Evolutionary conservation across 2,888 invertebrate species (phyloP), one percentile per base, ranked within the genome.

Genomic region (Andrena trimmerana): DNA sequence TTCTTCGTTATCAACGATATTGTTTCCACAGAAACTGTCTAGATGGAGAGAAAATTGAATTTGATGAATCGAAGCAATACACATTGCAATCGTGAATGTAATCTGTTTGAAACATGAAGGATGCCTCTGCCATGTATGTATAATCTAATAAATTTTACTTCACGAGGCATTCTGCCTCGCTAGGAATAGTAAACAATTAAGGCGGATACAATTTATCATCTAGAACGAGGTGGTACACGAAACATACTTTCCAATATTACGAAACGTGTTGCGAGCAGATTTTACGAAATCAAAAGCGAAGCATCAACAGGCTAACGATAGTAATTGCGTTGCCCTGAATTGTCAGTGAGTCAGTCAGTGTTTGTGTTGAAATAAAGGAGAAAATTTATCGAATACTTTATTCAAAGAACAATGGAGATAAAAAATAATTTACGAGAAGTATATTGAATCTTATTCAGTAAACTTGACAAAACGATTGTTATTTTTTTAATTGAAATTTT

Each of bases 1-100:
- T 33, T 29, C 88, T 86, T 75, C 62, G 7, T 74, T 89, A 89
- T 71, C 87, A 42, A 71, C 78, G 10, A 33, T 24, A 29, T 42
- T 8, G n/a, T 80, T 87, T 31, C 31, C 20, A 5, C 2, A 20
- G 6, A 31, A 36, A 24, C 1, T 68, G 62, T 4, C 59, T 76
- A 86, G 86, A 81, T 87, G 86, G 86, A 48, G 69, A 4, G 60
- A 48, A 24, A 24, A 31, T 29, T 16, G 42, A 2, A 33, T 42
- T 54, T 42, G 16, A 5, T 4, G 42, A 16, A 42, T 16, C 42
- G 2, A 42, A 42, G 42, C 42, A 4, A 4, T 4, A 13, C 13
- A 42, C 42, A 42, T 16, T 42, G 42, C 13, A 42, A 42, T 42
- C 42, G 16, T 5, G 4, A 5, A 5, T 16, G 16, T 5, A 42